Base-by-base conservation (phyloP, 2,888 invertebrate species). In the Bombylius discolor region DNA sequence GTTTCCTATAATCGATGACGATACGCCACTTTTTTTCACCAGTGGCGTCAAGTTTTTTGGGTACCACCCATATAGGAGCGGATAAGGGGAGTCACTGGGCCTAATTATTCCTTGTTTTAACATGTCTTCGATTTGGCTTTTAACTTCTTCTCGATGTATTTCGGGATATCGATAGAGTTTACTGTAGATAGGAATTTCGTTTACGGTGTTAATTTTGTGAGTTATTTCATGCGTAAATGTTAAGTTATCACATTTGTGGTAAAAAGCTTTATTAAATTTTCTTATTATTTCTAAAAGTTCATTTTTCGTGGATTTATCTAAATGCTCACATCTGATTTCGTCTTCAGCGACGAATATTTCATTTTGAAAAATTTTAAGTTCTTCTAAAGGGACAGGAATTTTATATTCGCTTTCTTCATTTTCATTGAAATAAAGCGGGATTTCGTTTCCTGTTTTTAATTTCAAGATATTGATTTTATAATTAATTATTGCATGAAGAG, bases 1-100 rank as follows among this genome's bases (percentile, higher is more conserved):
- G 11, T 42, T 51, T 48, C 6, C 57, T 47, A 12, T 59, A 60
- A 49, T 62, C 62, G 13, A 63, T 58, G 3, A 62, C 61, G 3
- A 63, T 42, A 13, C 63, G 44, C 51, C 49, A 56, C 36, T 59
- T 59, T 36, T 57, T 44, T 50, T 54, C 39, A 13, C 54, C 54
- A 14, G 46, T 39, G 12, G 48, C 44, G 13, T 56, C 56, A 14
- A 31, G 47, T 56, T 60, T 60, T 54, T 56, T 23, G 46, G 34
- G 4, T 6, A 58, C 58, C 5, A 56, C 52, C 61, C 56, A 59
- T 12, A 59, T 44, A 7, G 58, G 58, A 5, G 55, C 52, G 5
- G 55, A 50, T 58, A 61, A 11, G 59, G 56, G 4, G 59, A 61
- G 46, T 46, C 53, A 31, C 61, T 59, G 36, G n/a, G n/a, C n/a